A percentile compares a stretch with the other conserved stretches of the same genome.
Evolutionary conservation across 2,113 vertebrate species (phyloP).

Genomic region (Orcinus orca): DNA sequence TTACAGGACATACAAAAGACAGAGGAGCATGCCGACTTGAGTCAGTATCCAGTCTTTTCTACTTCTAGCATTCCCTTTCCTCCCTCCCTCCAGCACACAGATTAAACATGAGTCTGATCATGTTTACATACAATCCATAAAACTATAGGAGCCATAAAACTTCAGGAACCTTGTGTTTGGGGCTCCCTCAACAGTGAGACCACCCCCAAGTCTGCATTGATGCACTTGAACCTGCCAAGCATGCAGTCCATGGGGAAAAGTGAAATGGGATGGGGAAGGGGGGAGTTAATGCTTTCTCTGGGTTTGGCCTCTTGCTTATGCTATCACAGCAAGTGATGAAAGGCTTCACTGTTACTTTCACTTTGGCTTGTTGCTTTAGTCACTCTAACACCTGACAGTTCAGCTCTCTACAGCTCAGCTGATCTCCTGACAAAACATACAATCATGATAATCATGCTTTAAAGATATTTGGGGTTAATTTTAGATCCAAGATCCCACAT

Average conservation of each 20-base stretch:
- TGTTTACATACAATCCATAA: not conserved
- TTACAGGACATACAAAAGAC: not conserved
- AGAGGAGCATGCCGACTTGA: not conserved
- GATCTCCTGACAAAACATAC: not conserved
- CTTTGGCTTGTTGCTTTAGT: not conserved
- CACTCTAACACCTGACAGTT: not conserved
- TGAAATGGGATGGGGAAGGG: not conserved
- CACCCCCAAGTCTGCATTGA: fast-evolving
- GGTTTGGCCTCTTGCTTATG: not conserved
- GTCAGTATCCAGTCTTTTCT: not conserved
- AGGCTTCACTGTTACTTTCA: not conserved
- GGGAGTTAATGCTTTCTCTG: fast-evolving
- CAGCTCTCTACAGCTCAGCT: not conserved
- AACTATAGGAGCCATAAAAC: not conserved
- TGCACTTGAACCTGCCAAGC: not conserved
- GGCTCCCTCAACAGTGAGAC: not conserved
- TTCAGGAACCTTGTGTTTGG: not conserved
- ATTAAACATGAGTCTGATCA: not conserved
- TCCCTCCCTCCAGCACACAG: not conserved
- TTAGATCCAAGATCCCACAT: not conserved
- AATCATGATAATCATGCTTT: not conserved
- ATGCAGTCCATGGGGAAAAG: not conserved
- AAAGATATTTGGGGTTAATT: not conserved
- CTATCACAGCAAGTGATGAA: not conserved
- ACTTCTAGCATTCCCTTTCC: not conserved